phyloP scores from a whole-genome alignment of 1,140 invertebrate genomes.

The Micrasema longulum region DNA sequence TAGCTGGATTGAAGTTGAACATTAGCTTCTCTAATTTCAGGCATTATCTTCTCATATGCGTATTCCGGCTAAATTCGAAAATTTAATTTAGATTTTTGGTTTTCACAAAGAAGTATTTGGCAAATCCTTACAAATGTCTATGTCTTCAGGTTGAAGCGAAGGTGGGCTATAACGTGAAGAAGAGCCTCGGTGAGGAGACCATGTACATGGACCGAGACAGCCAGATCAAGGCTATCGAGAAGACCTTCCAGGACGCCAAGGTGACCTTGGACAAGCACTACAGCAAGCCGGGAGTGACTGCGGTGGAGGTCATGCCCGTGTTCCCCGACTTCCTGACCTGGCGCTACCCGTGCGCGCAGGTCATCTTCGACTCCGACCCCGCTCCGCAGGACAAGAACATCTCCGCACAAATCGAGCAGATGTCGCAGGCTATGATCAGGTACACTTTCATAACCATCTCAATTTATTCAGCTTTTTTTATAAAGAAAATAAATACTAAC shows the following conservation, averaged over 20 bases:
- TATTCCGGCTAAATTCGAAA: too few relatives aligned
- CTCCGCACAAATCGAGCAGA: constrained; percentile 92
- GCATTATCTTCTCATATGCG: too few relatives aligned
- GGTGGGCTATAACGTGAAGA: constrained; percentile 98
- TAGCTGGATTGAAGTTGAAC: too few relatives aligned
- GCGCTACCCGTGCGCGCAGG: constrained; percentile 98
- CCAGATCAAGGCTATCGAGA: constrained; percentile 97
- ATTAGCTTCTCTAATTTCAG: too few relatives aligned
- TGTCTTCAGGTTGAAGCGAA: constrained; percentile 86
- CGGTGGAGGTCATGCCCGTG: constrained; percentile 90
- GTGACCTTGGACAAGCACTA: constrained; percentile 91
- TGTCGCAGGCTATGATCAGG: constrained; percentile 99
- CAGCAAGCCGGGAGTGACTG: constrained; percentile 91
- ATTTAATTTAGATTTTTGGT: too few relatives aligned
- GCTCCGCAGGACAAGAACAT: constrained; percentile 84
- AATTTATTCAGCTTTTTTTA: too few relatives aligned
- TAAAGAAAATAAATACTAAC: too few relatives aligned
- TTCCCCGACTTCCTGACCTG: constrained; percentile 97
- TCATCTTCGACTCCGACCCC: constrained; percentile 98
- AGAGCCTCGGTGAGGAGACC: constrained; percentile 93
- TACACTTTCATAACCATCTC: constrained; percentile 60
- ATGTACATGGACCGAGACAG: constrained; percentile 97
- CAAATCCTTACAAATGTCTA: too few relatives aligned
- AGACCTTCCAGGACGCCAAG: constrained; percentile 96
- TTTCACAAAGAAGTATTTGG: too few relatives aligned